A percentile compares a stretch with the other conserved stretches of the same genome.
phyloP scores from a whole-genome alignment of 2,888 invertebrate species.

The Scrobipalpa atriplicella region DNA sequence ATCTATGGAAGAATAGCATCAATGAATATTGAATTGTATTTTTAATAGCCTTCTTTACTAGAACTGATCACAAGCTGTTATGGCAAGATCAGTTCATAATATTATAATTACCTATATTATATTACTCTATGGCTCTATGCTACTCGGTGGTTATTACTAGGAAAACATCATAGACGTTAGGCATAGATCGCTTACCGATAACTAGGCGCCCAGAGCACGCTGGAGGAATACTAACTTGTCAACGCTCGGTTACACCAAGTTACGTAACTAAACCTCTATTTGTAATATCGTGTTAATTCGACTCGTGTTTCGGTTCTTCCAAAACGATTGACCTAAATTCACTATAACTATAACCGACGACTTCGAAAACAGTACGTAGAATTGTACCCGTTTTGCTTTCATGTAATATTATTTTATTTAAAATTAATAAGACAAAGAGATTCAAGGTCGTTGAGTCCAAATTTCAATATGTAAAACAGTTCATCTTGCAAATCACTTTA shows the following conservation, averaged over 20 bases:
- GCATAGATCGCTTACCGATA: slow-evolving; percentile 57
- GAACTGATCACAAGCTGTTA: too few species aligned
- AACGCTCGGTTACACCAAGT: slow-evolving; percentile 38
- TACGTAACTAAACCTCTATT: slow-evolving; percentile 9
- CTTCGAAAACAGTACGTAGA: background rate
- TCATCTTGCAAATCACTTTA: too few species aligned
- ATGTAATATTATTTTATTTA: too few species aligned
- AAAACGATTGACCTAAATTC: background rate
- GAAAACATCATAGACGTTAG: slow-evolving; percentile 41
- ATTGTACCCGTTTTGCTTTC: too few species aligned
- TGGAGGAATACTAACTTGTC: slow-evolving; percentile 70
- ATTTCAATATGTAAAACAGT: too few species aligned
- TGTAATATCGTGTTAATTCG: background rate
- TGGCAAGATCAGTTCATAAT: too few species aligned
- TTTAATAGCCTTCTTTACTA: too few species aligned
- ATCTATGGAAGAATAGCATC: too few species aligned
- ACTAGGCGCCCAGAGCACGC: slow-evolving; percentile 74
- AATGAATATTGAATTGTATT: too few species aligned
- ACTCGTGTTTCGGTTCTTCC: background rate
- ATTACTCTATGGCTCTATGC: too few species aligned
- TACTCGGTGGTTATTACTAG: slow-evolving; percentile 19
- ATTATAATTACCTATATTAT: too few species aligned
- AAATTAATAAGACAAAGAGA: background rate
- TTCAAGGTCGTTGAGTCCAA: background rate
- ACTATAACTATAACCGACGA: background rate